Base-by-base conservation (phyloP, 2,797 vertebrate species). In the Eulemur rubriventer region DNA sequence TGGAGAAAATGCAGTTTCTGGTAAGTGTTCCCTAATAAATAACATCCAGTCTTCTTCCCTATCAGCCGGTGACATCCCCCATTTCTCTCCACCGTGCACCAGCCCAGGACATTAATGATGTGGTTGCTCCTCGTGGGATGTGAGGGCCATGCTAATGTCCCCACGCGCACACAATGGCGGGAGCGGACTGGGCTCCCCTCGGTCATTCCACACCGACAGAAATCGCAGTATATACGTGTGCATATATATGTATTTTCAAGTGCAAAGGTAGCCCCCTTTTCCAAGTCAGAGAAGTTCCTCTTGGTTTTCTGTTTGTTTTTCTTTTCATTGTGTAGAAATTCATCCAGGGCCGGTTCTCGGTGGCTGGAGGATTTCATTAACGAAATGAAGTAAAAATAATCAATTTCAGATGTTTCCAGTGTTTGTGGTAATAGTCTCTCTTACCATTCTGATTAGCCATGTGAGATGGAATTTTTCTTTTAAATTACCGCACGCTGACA, bases 41-140 rank as follows among this genome's bases (percentile, higher is more conserved):
- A 98, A 98, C 98, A 98, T 96, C 97, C 7, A 98, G 98, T 96
- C 98, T 98, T 98, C 97, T 98, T 97, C 95, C 98, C 98, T 98
- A 98, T 98, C 98, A 98, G 98, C 96, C 88, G n/a, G 97, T 98
- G 98, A 98, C 98, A 98, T 98, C 98, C 98, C 76, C 95, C 98
- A 98, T 98, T 98, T 98, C 98, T 98, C 98, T 98, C 98, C 96
- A 97, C 95, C 0, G 84, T 52, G 97, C 98, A 98, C 98, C 98
- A 98, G 98, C 98, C 98, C 97, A 98, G 98, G 98, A 98, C 98
- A 93, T 98, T 98, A 99, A 98, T 98, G 98, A 98, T 98, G 98
- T 98, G 98, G 96, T 96, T 96, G 96, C 98, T 98, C 97, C 98
- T 97, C 94, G 85, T 16, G 96, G 97, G 98, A 98, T 98, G 98